Evolutionary conservation across 2,888 invertebrate genomes (phyloP).

Genomic region (Silvanus unidentatus): DNA sequence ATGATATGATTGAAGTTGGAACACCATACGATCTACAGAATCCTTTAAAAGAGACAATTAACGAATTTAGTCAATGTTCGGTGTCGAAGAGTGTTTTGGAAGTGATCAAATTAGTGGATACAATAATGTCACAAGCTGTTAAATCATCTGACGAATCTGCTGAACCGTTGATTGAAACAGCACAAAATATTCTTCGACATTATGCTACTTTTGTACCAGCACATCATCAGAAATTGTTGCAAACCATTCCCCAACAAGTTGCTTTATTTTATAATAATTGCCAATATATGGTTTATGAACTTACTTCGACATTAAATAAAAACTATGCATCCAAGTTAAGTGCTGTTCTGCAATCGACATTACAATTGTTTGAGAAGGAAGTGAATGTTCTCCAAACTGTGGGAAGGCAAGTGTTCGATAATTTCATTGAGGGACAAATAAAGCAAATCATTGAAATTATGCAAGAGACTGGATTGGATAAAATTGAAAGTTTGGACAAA

Average conservation of each 20-base stretch:
- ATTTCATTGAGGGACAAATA: slow-evolving; percentile 70
- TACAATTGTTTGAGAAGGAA: slow-evolving; percentile 62
- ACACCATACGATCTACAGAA: slow-evolving; percentile 45
- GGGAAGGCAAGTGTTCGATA: slow-evolving; percentile 64
- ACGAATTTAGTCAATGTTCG: slow-evolving; percentile 53
- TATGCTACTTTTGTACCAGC: slow-evolving; percentile 74
- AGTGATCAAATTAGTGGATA: slow-evolving; percentile 57
- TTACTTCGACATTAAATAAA: slow-evolving; percentile 53
- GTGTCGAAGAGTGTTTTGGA: slow-evolving; percentile 60
- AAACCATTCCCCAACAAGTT: slow-evolving; percentile 82
- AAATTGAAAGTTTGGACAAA: slow-evolving; percentile 48
- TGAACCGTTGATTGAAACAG: slow-evolving; percentile 62
- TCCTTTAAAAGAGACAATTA: slow-evolving; percentile 40
- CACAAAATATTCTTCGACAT: slow-evolving; percentile 66
- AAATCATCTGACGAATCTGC: slow-evolving; percentile 57
- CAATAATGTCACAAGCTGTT: slow-evolving; percentile 62
- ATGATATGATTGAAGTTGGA: slow-evolving; percentile 58
- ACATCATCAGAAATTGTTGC: slow-evolving; percentile 71
- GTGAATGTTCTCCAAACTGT: slow-evolving; percentile 60
- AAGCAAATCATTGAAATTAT: slow-evolving; percentile 68
- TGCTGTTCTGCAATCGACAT: slow-evolving; percentile 42
- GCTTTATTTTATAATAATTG: slow-evolving; percentile 90
- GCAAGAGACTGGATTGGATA: slow-evolving; percentile 60
- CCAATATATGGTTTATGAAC: slow-evolving; percentile 74
- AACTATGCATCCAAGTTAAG: slow-evolving; percentile 62